Evolutionary conservation across 2,888 invertebrate species (phyloP).

Genomic region (Tinea pellionella): DNA sequence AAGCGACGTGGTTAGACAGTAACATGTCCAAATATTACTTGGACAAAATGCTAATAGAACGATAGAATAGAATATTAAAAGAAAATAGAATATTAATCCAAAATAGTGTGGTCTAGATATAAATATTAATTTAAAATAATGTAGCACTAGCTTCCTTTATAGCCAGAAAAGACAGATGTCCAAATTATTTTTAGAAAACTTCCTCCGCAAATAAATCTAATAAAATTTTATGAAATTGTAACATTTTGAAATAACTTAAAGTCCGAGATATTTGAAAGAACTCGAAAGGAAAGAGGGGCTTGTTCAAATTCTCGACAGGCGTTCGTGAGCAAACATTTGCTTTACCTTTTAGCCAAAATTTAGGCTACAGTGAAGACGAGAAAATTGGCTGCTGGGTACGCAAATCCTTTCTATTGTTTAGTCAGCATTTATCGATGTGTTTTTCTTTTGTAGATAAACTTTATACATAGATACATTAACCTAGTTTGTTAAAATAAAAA

Average conservation of each 20-base stretch:
- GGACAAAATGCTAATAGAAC: too few species aligned
- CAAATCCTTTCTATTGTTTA: constrained; percentile 3
- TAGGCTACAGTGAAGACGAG: constrained; percentile 4
- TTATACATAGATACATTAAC: background rate
- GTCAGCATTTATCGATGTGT: background rate
- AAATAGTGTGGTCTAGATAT: too few species aligned
- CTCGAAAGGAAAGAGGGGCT: background rate
- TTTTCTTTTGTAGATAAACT: background rate
- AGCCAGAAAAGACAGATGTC: too few species aligned
- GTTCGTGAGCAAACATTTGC: constrained; percentile 5
- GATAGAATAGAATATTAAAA: too few species aligned
- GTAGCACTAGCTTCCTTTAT: too few species aligned
- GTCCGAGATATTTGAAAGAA: background rate
- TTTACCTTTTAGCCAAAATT: constrained; percentile 11
- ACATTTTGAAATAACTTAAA: background rate
- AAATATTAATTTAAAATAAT: too few species aligned
- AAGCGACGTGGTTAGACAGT: too few species aligned
- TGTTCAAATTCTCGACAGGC: constrained; percentile 5
- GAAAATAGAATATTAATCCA: too few species aligned
- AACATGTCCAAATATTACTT: too few species aligned
- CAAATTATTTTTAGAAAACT: too few species aligned
- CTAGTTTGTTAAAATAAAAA: too few species aligned
- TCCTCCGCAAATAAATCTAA: background rate
- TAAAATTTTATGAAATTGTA: background rate
- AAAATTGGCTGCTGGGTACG: background rate